Conservation (phyloP, 2,888 invertebrate species). For the Nasonia oneida region DNA sequence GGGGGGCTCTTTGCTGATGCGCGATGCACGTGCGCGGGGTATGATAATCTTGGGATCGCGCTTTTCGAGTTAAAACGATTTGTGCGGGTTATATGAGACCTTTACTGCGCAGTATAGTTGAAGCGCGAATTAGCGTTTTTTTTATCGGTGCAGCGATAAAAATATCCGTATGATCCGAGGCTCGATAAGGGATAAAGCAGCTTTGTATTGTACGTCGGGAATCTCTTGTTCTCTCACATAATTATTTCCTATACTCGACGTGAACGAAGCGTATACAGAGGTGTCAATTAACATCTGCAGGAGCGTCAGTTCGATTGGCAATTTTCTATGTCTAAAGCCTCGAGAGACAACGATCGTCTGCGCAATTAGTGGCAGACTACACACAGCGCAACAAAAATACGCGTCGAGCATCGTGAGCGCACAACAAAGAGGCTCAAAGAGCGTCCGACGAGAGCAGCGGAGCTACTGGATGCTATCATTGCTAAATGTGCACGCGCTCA, state of each 20-base stretch:
- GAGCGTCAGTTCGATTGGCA: too few species aligned
- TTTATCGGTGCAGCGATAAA: slow-evolving; percentile 64
- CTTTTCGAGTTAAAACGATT: background rate
- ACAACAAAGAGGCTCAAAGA: background rate
- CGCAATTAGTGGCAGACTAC: background rate
- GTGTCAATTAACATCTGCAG: background rate
- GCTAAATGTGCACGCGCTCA: slow-evolving; percentile 51
- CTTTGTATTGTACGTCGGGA: background rate
- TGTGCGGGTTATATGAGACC: too few species aligned
- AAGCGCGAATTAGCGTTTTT: background rate
- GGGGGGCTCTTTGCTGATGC: background rate
- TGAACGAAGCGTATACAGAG: background rate
- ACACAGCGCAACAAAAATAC: background rate
- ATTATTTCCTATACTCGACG: background rate
- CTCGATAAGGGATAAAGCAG: slow-evolving; percentile 65
- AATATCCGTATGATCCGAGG: slow-evolving; percentile 70
- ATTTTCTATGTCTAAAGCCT: too few species aligned
- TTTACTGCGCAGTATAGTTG: background rate
- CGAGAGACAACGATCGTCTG: background rate
- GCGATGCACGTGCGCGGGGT: background rate
- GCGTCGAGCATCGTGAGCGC: background rate
- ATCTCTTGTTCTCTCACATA: background rate
- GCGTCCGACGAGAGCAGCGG: background rate
- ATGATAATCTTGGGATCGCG: background rate
- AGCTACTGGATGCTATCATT: slow-evolving; percentile 36